A percentile compares a stretch with the other conserved stretches of the same genome.
These are phyloP conservation scores for Cichladusa arquata DNA, from an alignment of 2,113 vertebrate species.

Conservation along the genomic window DNA sequence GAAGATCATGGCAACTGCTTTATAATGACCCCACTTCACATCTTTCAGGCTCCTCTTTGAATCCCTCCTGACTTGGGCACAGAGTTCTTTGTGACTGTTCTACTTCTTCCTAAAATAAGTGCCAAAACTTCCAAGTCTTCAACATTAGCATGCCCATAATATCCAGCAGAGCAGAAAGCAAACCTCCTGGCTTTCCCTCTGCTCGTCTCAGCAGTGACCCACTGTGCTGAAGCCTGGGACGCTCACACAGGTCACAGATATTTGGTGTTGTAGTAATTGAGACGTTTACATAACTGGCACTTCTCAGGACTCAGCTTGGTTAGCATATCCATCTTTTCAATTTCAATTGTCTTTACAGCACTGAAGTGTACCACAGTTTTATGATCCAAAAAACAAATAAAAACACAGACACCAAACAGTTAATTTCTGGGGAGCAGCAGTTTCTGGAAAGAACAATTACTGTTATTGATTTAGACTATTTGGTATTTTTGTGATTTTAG, in stretches of 20 bases:
- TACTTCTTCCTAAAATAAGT: not conserved
- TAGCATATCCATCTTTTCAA: not conserved
- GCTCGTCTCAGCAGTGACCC: not conserved
- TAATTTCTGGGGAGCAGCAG: slow-evolving; percentile 9
- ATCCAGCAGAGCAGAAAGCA: not conserved
- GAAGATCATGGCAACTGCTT: not conserved
- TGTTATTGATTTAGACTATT: slow-evolving; percentile 27
- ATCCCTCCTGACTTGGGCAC: not conserved
- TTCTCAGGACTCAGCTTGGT: not conserved
- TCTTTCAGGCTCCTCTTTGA: not conserved
- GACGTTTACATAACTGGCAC: not conserved
- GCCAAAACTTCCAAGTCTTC: not conserved
- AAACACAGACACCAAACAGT: not conserved
- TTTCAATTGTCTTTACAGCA: not conserved
- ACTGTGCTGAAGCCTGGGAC: not conserved
- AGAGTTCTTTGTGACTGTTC: not conserved
- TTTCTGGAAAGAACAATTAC: slow-evolving; percentile 28
- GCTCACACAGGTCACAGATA: not conserved
- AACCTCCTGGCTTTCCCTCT: not conserved
- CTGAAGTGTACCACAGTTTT: not conserved
- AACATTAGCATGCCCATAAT: not conserved
- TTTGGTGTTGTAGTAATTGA: not conserved
- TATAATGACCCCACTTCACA: not conserved
- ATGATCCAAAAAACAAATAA: not conserved
- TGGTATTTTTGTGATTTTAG: slow-evolving; percentile 15